A percentile compares a stretch with the other conserved stretches of the same genome.
Conservation (phyloP, 2,888 invertebrate genomes). For the Clunio marinus region DNA sequence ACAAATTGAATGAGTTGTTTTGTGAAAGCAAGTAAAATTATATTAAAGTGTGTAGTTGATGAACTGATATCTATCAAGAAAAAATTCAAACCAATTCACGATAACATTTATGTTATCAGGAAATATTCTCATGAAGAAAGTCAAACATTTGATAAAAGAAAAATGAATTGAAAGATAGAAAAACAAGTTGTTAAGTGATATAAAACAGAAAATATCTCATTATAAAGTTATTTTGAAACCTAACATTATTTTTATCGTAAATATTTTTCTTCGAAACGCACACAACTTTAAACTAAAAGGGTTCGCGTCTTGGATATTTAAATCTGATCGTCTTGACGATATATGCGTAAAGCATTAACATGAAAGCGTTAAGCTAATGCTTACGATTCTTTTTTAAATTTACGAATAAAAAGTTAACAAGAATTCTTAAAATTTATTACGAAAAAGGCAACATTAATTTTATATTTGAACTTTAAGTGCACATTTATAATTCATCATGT, state of each 20-base stretch:
- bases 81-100: too few relatives aligned
- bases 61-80: too few relatives aligned
- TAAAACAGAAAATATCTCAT: too few relatives aligned
- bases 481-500: conserved; percentile 32
- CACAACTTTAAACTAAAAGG: too few relatives aligned
- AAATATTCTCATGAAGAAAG: too few relatives aligned
- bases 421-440: conserved; percentile 6
- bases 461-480: not conserved
- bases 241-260: too few relatives aligned
- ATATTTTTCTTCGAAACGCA: too few relatives aligned
- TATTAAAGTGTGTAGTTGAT: too few relatives aligned
- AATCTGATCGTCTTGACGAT: not conserved
- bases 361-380: not conserved
- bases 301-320: not conserved
- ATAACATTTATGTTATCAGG: not conserved
- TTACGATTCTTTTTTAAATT: not conserved
- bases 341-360: not conserved
- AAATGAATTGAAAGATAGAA: not conserved
- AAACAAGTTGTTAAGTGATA: too few relatives aligned
- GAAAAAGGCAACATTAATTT: not conserved
- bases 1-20: not conserved
- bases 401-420: not conserved
- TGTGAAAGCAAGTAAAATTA: not conserved
- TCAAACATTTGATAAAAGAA: not conserved
- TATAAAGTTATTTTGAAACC: not conserved